These are phyloP conservation scores for Heliornis fulica DNA, from an alignment of 2,113 vertebrate species.

Conservation along the genomic window DNA sequence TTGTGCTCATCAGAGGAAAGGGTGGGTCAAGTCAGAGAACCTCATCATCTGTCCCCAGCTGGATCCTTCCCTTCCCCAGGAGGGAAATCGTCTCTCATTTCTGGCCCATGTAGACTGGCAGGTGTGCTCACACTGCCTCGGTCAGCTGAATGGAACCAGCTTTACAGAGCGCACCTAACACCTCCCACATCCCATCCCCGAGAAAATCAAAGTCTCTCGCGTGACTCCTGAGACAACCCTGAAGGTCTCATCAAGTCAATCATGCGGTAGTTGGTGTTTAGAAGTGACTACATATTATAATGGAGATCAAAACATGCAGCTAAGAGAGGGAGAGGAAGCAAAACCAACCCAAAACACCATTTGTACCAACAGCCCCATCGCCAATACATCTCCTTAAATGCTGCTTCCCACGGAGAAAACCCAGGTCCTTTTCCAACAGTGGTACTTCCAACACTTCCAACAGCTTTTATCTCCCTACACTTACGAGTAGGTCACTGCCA, in stretches of 20 bases:
- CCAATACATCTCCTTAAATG: neutral
- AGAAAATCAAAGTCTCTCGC: neutral
- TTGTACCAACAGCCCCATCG: neutral
- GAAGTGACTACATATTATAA: rapidly evolving
- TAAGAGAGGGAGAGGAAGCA: neutral
- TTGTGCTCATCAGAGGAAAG: neutral
- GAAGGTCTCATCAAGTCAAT: neutral
- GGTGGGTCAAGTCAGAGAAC: neutral
- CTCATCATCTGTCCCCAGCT: neutral
- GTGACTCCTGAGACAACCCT: neutral
- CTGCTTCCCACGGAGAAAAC: neutral
- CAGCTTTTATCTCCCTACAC: neutral
- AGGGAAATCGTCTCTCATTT: neutral
- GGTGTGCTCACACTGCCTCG: neutral
- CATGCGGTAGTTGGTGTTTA: rapidly evolving
- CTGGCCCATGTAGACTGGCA: neutral
- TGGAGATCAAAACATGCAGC: rapidly evolving
- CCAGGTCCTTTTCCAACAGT: neutral
- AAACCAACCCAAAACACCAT: neutral
- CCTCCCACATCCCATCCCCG: neutral
- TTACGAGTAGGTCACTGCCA: neutral
- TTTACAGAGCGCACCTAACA: neutral
- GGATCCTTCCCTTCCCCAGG: neutral
- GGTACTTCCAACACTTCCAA: neutral
- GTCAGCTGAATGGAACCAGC: neutral